Evolutionary conservation across 2,797 vertebrate genomes (phyloP), one percentile per base, ranked within the genome.

Genomic region (Darevskia nairensis): DNA sequence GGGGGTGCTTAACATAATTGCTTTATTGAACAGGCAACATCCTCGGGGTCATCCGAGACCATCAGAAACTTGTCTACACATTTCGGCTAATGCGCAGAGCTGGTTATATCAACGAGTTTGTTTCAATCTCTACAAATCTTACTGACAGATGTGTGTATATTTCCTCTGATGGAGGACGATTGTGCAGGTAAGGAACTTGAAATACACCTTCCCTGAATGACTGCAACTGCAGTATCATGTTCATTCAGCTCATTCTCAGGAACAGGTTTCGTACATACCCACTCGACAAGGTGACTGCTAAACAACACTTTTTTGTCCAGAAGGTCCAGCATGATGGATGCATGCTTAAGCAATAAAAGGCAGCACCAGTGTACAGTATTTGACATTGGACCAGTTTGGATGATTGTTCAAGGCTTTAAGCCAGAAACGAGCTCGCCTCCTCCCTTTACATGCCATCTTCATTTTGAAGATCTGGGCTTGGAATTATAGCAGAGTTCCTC

Each of bases 11-110:
- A 81, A 81, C 39, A 39, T 72, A 4, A 23, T 11, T 50, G 3
- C 17, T 78, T 91, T 88, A 93, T 89, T 94, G 59, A 81, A 92
- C 90, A 99, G 99, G 99, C 96, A 99, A 99, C 95, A 99, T 99
- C 86, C 97, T 99, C 0, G 99, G 99, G 86, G 99, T 99, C 86
- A 99, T 99, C 93, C 97, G 98, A 84, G 98, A 99, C 92, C 98
- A 99, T 91, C 97, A 95, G 68, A 99, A 99, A 85, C 96, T 99
- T 76, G 98, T 99, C 89, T 97, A 94, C 95, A 99, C 99, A 0
- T 99, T 99, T 95, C 97, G 99, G n/a, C 95, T 99, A 88, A 99
- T 99, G 98, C 97, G 99, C 76, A 97, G 99, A 91, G 99, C 98
- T 0, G 99, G 99, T 68, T 99, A 99, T 39, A 98, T 99, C 95